Conservation (phyloP, 37 sponge, comb jelly and placozoan species). For the Lycopodina hypogea region DNA sequence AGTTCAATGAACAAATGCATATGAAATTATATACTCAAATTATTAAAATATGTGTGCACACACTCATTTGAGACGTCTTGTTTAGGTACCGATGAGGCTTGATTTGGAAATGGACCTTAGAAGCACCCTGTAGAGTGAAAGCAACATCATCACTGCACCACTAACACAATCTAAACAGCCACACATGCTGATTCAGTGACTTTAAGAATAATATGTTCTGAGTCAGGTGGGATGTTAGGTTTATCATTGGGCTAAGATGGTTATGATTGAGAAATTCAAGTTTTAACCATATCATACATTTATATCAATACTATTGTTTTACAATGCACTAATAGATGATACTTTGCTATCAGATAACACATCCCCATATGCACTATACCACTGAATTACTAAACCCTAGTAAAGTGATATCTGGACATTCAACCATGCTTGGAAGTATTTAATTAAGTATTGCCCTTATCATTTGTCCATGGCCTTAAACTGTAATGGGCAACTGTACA, state of each 20-base stretch:
- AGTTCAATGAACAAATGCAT: neutral
- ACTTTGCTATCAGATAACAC: no score
- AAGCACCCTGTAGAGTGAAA: conserved; percentile 68
- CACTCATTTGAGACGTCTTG: conserved; percentile 49
- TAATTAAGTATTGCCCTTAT: no score
- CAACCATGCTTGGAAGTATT: no score
- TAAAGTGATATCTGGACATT: no score
- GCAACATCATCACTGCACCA: neutral
- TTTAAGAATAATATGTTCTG: conserved; percentile 79
- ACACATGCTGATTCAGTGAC: conserved; percentile 71
- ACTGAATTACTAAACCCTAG: no score
- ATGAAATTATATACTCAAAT: neutral
- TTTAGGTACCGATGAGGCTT: conserved; percentile 78
- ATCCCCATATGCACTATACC: no score
- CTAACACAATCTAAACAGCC: neutral
- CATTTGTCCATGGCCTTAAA: no score
- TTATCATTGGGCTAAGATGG: conserved; percentile 69
- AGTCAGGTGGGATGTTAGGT: conserved; percentile 34
- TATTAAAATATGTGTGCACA: neutral
- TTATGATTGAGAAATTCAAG: neutral
- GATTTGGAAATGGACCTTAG: conserved; percentile 95
- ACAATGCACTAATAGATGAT: no score
- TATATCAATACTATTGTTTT: neutral
- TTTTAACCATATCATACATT: neutral
- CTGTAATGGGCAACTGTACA: no score